Conservation (phyloP, 1,140 invertebrate species). For the Drosophila ambigua region DNA sequence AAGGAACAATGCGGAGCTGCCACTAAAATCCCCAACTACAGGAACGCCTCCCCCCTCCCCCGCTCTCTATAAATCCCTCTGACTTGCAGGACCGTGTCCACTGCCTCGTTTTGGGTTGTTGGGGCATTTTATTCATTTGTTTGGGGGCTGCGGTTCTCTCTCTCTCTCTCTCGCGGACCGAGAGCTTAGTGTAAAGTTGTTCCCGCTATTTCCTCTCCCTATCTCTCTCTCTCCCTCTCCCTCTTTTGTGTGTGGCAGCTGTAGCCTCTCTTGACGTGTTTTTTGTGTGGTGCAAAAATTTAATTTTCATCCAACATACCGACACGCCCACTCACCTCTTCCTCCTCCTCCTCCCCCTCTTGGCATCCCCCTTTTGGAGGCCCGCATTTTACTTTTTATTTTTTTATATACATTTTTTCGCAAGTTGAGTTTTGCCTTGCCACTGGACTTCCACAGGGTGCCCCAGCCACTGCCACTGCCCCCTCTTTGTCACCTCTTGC, state of each 20-base stretch:
- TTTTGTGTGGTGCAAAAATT: constrained; percentile 38
- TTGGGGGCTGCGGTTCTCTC: constrained; percentile 54
- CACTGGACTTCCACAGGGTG: constrained; percentile 14
- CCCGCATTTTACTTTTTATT: constrained; percentile 28
- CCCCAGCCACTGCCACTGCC: background rate
- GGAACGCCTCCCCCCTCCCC: no score
- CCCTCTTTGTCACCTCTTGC: constrained; percentile 13
- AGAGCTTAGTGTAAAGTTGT: constrained; percentile 53
- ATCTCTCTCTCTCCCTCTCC: background rate
- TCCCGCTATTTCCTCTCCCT: constrained; percentile 8
- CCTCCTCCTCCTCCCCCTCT: background rate
- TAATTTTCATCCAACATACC: constrained; percentile 51
- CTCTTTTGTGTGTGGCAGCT: constrained; percentile 17
- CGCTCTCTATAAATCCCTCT: constrained; percentile 7
- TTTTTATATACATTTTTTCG: constrained; percentile 22
- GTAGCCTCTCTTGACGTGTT: no score
- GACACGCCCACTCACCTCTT: constrained; percentile 25
- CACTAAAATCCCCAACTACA: background rate
- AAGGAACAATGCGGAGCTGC: constrained; percentile 23
- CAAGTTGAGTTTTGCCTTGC: constrained; percentile 2
- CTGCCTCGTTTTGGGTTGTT: constrained; percentile 41
- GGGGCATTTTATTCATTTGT: constrained; percentile 75
- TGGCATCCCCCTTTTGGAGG: constrained; percentile 5
- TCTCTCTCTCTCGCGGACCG: background rate
- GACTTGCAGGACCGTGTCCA: constrained; percentile 25